phyloP scores from a whole-genome alignment of 2,113 vertebrate species.

The Oryzias celebensis region DNA sequence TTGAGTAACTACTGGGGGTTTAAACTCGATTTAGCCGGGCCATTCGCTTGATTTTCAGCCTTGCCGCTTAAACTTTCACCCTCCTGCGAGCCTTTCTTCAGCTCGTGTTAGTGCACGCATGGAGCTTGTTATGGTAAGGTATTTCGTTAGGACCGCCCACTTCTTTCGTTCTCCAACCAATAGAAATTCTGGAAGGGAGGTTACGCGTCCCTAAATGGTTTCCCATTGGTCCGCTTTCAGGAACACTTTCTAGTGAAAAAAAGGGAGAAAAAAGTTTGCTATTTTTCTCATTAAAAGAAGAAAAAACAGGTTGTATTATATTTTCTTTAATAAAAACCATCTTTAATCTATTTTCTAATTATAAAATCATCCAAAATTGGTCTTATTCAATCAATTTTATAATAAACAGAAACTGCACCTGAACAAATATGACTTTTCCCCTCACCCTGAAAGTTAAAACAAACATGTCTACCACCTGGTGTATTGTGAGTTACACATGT shows the following conservation, averaged over 20 bases:
- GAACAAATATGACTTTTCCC: conserved; percentile 37
- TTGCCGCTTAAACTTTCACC: background rate
- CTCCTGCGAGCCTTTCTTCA: background rate
- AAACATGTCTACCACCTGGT: conserved; percentile 32
- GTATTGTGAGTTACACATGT: conserved; percentile 14
- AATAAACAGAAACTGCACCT: conserved; percentile 28
- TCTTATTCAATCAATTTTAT: background rate
- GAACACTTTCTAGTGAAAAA: background rate
- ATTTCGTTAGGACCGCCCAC: conserved; percentile 37
- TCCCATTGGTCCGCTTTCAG: conserved; percentile 37
- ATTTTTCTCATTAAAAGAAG: too few species aligned
- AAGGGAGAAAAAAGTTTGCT: background rate
- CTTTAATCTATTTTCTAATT: too few species aligned
- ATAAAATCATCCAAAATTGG: too few species aligned
- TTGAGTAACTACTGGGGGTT: background rate
- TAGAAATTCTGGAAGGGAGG: background rate
- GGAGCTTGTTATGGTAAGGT: conserved; percentile 59
- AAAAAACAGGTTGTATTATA: too few species aligned
- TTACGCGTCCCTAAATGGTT: fast-evolving
- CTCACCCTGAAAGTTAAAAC: conserved; percentile 27
- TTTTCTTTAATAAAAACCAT: too few species aligned
- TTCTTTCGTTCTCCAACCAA: conserved; percentile 16
- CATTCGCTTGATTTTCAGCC: conserved; percentile 21
- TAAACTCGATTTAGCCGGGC: conserved; percentile 6
- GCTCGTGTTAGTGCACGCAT: conserved; percentile 35